Conservation (phyloP, 2,113 vertebrate species). For the Pardalotus punctatus region DNA sequence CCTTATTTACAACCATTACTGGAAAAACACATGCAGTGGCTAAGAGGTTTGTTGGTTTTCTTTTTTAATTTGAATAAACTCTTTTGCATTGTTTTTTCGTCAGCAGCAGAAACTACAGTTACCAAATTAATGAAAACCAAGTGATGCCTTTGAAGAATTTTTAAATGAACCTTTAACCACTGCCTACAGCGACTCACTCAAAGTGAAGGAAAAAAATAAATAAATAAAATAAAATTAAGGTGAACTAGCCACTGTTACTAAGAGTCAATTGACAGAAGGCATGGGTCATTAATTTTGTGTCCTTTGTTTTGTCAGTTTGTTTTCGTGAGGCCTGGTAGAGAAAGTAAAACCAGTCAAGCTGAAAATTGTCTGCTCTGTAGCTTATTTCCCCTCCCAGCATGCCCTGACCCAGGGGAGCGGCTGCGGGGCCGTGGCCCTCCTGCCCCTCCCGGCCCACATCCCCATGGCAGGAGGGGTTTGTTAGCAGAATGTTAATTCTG, state of each 20-base stretch:
- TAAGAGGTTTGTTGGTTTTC: fast-evolving
- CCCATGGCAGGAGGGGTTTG: background rate
- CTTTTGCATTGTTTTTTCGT: constrained; percentile 46
- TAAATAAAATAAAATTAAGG: constrained; percentile 74
- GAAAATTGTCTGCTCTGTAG: constrained; percentile 99
- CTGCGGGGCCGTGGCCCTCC: constrained; percentile 75
- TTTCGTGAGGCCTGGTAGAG: constrained; percentile 92
- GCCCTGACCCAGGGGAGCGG: constrained; percentile 81
- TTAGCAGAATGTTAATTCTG: constrained; percentile 55
- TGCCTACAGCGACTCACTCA: constrained; percentile 79
- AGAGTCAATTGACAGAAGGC: constrained; percentile 91
- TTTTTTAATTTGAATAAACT: background rate
- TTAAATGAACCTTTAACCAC: constrained; percentile 83
- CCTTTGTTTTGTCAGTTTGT: constrained; percentile 99
- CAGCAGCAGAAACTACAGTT: constrained; percentile 78
- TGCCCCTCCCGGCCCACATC: constrained; percentile 68
- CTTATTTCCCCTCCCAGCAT: constrained; percentile 92
- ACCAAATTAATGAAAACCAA: constrained; percentile 87
- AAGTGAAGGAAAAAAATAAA: constrained; percentile 57
- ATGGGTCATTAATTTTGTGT: constrained; percentile 99
- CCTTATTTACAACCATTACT: background rate
- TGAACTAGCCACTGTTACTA: constrained; percentile 84
- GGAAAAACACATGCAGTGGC: background rate
- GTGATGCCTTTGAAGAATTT: constrained; percentile 79
- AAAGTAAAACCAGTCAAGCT: constrained; percentile 99